phyloP scores from a whole-genome alignment of 2,888 invertebrate genomes.

The Caenorhabditis becei region DNA sequence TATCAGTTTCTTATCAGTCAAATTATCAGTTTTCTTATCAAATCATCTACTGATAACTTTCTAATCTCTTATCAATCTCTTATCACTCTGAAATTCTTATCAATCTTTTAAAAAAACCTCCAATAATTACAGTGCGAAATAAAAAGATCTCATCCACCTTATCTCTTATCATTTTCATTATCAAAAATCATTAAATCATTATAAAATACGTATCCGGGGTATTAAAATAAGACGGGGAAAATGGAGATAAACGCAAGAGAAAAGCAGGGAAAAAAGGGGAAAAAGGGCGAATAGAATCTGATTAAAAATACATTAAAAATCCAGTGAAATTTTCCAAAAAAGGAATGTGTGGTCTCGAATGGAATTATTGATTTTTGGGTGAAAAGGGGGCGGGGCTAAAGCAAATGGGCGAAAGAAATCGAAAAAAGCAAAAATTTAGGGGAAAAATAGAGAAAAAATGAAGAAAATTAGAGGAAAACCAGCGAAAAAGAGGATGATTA shows the following conservation, averaged over 20 bases:
- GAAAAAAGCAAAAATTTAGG: background rate
- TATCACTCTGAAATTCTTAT: no score
- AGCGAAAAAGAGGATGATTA: no score
- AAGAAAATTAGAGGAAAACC: no score
- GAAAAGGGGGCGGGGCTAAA: background rate
- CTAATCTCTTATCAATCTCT: no score
- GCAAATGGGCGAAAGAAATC: background rate
- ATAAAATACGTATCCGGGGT: background rate
- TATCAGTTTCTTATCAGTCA: no score
- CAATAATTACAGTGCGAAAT: background rate
- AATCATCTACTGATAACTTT: no score
- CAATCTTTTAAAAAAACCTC: background rate
- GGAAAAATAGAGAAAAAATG: background rate
- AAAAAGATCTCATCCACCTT: background rate
- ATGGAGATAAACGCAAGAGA: background rate
- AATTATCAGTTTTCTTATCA: no score
- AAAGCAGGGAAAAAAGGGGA: background rate
- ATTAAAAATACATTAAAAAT: slow-evolving; percentile 2
- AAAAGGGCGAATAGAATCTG: no score
- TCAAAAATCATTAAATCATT: background rate
- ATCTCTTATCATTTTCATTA: background rate
- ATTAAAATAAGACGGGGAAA: no score
- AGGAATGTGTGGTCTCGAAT: background rate
- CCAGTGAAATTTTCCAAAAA: background rate
- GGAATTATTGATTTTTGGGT: background rate